Percentiles rank a stretch among this genome's conserved stretches.
phyloP scores from a whole-genome alignment of 2,797 vertebrate species.

The Microctenopoma lineatum region DNA sequence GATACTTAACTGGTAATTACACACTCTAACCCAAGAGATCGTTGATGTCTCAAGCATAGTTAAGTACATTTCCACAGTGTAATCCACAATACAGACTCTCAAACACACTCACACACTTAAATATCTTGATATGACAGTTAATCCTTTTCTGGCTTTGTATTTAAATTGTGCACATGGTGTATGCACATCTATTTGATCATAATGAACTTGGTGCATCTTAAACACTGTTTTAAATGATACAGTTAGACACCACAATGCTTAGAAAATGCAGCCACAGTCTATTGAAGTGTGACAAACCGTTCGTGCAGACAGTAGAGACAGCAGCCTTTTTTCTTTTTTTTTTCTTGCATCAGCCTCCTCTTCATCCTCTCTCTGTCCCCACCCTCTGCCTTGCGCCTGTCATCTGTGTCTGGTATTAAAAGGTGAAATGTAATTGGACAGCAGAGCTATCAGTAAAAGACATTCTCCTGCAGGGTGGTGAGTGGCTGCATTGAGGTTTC shows the following conservation, averaged over 20 bases:
- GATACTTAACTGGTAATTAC: conserved; percentile 56
- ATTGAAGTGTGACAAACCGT: conserved; percentile 49
- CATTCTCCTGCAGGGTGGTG: conserved; percentile 82
- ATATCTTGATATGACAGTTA: conserved; percentile 27
- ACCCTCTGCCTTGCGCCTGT: conserved; percentile 51
- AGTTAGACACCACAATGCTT: conserved; percentile 34
- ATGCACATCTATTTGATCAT: conserved; percentile 31
- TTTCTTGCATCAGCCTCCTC: conserved; percentile 34
- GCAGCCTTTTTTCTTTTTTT: conserved; percentile 42
- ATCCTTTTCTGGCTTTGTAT: conserved; percentile 29
- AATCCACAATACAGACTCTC: conserved; percentile 22
- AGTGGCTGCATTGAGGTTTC: conserved; percentile 83
- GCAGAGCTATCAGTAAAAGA: conserved; percentile 90
- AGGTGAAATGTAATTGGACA: conserved; percentile 91
- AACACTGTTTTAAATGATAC: conserved; percentile 37
- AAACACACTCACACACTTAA: conserved; percentile 22
- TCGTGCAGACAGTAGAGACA: conserved; percentile 45
- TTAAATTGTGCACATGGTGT: conserved; percentile 19
- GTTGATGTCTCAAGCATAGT: conserved; percentile 55
- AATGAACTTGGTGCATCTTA: conserved; percentile 18
- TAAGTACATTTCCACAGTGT: conserved; percentile 34
- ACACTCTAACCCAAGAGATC: conserved; percentile 41
- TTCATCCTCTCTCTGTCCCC: conserved; percentile 45
- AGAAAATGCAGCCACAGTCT: conserved; percentile 33
- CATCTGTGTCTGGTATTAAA: conserved; percentile 86